A percentile compares a stretch with the other conserved stretches of the same genome.
Conservation (phyloP, 2,888 invertebrate species). For the Drosophila fungiperda region DNA sequence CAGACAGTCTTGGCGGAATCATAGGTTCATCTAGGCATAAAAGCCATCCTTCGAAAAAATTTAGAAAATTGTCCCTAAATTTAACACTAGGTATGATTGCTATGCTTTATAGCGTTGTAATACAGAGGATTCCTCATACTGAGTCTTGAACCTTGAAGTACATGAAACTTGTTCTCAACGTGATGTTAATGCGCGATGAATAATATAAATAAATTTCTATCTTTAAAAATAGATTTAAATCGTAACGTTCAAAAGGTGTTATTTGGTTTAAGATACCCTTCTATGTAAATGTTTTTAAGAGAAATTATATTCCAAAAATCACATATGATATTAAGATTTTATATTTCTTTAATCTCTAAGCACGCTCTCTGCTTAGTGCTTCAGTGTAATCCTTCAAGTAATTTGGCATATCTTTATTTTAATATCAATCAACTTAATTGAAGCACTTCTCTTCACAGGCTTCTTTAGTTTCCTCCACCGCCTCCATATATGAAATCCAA, state of each 20-base stretch:
- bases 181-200: no score
- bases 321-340: not conserved
- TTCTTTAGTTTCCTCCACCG: conserved; percentile 24
- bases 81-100: conserved; percentile 48
- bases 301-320: not conserved
- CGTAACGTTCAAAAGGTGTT: no score
- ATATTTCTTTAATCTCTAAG: not conserved
- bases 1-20: conserved; percentile 60
- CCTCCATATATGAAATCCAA: no score
- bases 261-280: not conserved
- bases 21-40: conserved; percentile 62
- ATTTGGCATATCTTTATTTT: not conserved
- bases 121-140: not conserved
- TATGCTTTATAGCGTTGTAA: conserved; percentile 25
- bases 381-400: not conserved
- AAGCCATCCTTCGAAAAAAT: conserved; percentile 40
- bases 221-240: no score
- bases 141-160: no score
- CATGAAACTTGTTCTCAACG: no score
- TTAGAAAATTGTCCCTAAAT: no score
- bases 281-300: not conserved
- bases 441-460: conserved; percentile 62
- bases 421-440: conserved; percentile 16
- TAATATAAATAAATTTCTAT: no score
- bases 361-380: not conserved